Conservation (phyloP, 2,888 invertebrate species). For the Catocala sponsa region DNA sequence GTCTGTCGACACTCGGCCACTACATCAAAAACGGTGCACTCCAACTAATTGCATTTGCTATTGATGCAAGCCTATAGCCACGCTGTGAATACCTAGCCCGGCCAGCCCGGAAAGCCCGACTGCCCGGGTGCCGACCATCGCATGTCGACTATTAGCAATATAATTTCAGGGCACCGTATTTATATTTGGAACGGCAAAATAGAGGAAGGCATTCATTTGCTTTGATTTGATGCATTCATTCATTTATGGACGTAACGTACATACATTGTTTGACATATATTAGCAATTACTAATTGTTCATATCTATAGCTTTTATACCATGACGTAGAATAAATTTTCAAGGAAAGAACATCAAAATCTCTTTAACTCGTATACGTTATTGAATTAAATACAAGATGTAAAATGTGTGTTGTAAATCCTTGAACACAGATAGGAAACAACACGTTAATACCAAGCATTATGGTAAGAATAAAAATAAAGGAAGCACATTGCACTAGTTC, state of each 20-base stretch:
- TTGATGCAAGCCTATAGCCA: conserved; percentile 74
- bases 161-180: conserved; percentile 49
- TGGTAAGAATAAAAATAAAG: neutral
- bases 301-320: no score
- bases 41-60: conserved; percentile 86
- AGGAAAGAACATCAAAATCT: no score
- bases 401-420: neutral
- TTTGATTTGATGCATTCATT: conserved; percentile 42
- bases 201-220: conserved; percentile 44
- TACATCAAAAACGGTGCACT: conserved; percentile 87
- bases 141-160: conserved; percentile 58
- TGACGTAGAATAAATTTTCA: no score
- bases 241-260: conserved; percentile 17
- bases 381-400: neutral
- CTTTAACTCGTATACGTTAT: neutral
- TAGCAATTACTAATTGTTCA: no score
- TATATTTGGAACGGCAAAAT: conserved; percentile 44
- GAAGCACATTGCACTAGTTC: conserved; percentile 2
- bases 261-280: conserved; percentile 10
- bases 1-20: conserved; percentile 70
- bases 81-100: conserved; percentile 61
- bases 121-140: conserved; percentile 28
- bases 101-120: conserved; percentile 13
- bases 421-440: neutral
- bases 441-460: neutral